Evolutionary conservation across 2,113 vertebrate genomes (phyloP).

Genomic region (Brienomyrus longianalis): DNA sequence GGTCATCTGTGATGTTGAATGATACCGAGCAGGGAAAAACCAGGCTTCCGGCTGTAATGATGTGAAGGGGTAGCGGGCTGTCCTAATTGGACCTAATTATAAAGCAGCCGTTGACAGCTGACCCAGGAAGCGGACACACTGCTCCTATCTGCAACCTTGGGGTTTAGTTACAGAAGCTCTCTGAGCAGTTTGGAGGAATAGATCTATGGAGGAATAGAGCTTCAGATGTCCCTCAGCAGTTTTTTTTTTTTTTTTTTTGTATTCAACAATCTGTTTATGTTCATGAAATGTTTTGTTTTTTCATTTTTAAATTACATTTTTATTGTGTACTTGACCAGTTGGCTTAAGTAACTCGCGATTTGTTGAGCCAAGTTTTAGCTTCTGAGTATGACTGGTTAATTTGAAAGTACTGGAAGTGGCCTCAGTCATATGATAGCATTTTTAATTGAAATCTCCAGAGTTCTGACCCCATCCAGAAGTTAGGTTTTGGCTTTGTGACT

Average conservation of each 20-base stretch:
- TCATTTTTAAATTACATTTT: background rate
- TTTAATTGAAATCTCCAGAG: background rate
- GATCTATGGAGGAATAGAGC: background rate
- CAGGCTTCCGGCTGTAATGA: background rate
- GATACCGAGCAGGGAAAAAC: background rate
- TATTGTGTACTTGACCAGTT: background rate
- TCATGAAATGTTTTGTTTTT: background rate
- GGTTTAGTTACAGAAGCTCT: background rate
- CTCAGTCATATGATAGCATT: background rate
- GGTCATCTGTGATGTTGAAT: constrained; percentile 2
- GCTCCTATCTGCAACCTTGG: background rate
- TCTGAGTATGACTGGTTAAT: background rate
- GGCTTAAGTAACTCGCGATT: background rate
- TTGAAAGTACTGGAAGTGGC: background rate
- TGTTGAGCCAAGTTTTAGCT: background rate
- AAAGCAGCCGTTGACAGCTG: constrained; percentile 1
- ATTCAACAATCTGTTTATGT: background rate
- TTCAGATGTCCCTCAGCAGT: no score
- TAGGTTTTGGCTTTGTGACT: background rate
- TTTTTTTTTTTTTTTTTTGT: background rate
- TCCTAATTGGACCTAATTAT: constrained; percentile 8
- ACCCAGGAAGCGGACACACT: background rate
- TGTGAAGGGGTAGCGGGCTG: background rate
- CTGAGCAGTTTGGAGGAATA: background rate
- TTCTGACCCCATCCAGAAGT: background rate